These are phyloP conservation scores for Dipodomys ordii DNA, from an alignment of 2,113 vertebrate species.

Conservation along the genomic window DNA sequence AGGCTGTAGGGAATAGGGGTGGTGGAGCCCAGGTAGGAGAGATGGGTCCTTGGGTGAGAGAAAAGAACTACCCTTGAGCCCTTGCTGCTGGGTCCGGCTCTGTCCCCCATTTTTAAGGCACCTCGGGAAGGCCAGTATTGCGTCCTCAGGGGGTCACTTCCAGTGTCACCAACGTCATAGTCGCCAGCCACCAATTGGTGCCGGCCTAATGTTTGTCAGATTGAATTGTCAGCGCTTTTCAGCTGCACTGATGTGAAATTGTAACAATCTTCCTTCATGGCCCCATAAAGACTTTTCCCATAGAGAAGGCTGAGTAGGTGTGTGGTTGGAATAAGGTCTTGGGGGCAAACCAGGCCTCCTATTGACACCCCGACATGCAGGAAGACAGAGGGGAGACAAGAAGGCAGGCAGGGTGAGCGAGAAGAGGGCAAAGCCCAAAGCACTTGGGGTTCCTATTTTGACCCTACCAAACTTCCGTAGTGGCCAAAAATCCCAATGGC, in stretches of 20 bases:
- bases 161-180: background rate
- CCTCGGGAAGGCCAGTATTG: background rate
- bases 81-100: background rate
- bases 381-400: background rate
- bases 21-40: background rate
- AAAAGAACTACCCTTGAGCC: background rate
- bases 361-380: background rate
- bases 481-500: background rate
- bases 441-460: background rate
- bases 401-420: background rate
- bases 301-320: background rate
- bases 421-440: background rate
- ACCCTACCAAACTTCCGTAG: background rate
- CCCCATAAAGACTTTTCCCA: background rate
- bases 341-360: background rate
- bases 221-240: constrained; percentile 30
- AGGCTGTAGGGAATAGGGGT: background rate
- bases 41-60: background rate
- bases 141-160: background rate
- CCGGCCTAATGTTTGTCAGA: constrained; percentile 33
- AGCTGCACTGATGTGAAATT: constrained; percentile 13
- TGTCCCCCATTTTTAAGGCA: background rate
- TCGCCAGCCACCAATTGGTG: background rate
- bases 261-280: constrained; percentile 22
- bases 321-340: background rate